Conservation (phyloP, 2,113 vertebrate species). For the Pterocles gutturalis region DNA sequence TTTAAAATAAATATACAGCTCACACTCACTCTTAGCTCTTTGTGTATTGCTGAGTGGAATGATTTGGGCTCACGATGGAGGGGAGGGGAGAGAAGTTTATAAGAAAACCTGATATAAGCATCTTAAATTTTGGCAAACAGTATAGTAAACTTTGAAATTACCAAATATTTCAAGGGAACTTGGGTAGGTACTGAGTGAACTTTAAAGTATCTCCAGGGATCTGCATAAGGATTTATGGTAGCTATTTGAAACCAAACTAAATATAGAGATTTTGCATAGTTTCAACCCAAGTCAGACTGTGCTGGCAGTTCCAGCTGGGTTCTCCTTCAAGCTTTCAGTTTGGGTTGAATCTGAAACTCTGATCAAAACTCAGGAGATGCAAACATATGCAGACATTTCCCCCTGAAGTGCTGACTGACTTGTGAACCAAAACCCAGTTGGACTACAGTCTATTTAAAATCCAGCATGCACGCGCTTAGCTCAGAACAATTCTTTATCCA, state of each 20-base stretch:
- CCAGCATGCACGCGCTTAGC: background rate
- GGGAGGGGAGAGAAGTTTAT: background rate
- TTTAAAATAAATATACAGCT: background rate
- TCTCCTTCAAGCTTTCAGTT: conserved; percentile 31
- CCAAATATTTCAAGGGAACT: conserved; percentile 10
- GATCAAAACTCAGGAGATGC: conserved; percentile 23
- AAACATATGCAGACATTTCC: conserved; percentile 39
- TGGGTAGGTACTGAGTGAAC: background rate
- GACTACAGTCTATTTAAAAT: conserved; percentile 43
- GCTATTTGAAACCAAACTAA: conserved; percentile 57
- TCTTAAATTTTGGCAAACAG: background rate
- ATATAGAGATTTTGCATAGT: conserved; percentile 33
- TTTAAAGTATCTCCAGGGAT: conserved; percentile 35
- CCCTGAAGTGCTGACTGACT: conserved; percentile 44
- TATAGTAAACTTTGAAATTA: background rate
- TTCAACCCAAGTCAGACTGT: conserved; percentile 20
- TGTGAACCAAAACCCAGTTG: conserved; percentile 41
- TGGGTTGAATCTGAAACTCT: conserved; percentile 10
- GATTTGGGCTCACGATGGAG: background rate
- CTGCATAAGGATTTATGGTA: background rate
- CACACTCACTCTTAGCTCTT: background rate
- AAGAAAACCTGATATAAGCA: background rate
- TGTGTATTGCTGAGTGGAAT: background rate
- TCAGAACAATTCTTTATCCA: background rate
- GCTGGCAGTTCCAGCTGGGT: conserved; percentile 6